phyloP scores from a whole-genome alignment of 2,888 invertebrate genomes.

The Ornithoptera alexandrae region DNA sequence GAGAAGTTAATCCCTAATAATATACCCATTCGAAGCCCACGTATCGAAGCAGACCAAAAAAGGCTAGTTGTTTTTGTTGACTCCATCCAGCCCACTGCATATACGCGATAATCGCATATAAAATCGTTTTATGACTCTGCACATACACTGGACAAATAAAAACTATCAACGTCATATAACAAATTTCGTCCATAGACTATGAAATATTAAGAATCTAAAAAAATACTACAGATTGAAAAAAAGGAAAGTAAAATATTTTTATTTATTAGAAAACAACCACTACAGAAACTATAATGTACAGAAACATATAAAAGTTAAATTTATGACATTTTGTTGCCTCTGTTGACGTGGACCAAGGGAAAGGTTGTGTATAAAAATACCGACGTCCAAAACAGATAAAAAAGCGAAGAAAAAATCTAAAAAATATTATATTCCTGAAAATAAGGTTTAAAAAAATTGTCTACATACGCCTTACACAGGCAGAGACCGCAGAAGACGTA shows the following conservation, averaged over 20 bases:
- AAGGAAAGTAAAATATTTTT: slow-evolving; percentile 6
- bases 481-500: slow-evolving; percentile 44
- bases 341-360: slow-evolving; percentile 32
- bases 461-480: slow-evolving; percentile 52
- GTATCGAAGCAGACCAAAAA: slow-evolving; percentile 15
- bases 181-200: slow-evolving; percentile 28
- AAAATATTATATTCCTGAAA: slow-evolving; percentile 55
- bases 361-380: slow-evolving; percentile 39
- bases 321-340: slow-evolving; percentile 18
- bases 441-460: slow-evolving; percentile 45
- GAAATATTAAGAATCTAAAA: slow-evolving; percentile 12
- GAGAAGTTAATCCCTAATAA: slow-evolving; percentile 24
- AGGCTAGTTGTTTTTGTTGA: slow-evolving; percentile 13
- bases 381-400: slow-evolving; percentile 46
- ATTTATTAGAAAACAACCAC: too few relatives aligned
- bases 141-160: neutral
- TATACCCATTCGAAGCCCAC: slow-evolving; percentile 23
- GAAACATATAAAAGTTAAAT: neutral
- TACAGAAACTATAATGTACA: too few relatives aligned
- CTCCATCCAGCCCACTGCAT: slow-evolving; percentile 8
- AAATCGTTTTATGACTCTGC: slow-evolving; percentile 14
- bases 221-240: slow-evolving; percentile 1
- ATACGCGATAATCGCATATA: slow-evolving; percentile 16
- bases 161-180: slow-evolving; percentile 8
- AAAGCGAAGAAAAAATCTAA: slow-evolving; percentile 55